Conservation (phyloP, 30 jellyfish, hydroid and myxozoan genomes). For the Hydractinia echinata region DNA sequence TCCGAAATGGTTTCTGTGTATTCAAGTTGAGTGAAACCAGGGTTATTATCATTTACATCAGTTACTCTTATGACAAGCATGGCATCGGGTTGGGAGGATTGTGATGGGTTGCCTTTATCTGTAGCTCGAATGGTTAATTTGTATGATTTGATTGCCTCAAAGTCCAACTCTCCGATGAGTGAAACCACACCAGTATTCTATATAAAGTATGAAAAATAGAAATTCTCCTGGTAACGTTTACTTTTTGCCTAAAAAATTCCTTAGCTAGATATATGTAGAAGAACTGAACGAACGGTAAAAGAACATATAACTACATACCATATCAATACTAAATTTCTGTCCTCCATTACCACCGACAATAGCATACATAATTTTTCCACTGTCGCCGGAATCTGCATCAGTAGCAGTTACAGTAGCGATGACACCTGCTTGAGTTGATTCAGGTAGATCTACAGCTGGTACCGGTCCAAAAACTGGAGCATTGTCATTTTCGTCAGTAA, state of each 20-base stretch:
- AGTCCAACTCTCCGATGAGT: constrained; percentile 15
- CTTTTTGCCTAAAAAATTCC: no score
- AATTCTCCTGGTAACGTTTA: background rate
- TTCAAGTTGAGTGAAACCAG: constrained; percentile 48
- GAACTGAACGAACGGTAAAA: no score
- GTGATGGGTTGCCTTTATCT: constrained; percentile 36
- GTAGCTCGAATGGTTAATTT: constrained; percentile 19
- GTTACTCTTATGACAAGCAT: constrained; percentile 10
- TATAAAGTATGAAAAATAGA: background rate
- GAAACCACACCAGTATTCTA: constrained; percentile 24
- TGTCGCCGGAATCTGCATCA: constrained; percentile 38
- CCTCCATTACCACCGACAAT: constrained; percentile 15
- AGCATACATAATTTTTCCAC: constrained; percentile 18
- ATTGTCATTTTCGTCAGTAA: constrained; percentile 28
- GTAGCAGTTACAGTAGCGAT: constrained; percentile 28
- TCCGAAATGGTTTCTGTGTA: constrained; percentile 60
- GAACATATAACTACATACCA: background rate
- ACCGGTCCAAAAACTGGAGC: constrained; percentile 6
- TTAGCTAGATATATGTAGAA: no score
- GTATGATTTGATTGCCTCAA: constrained; percentile 16
- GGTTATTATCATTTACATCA: constrained; percentile 83
- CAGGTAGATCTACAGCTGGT: background rate
- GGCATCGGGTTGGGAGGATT: constrained; percentile 1
- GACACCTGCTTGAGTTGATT: background rate
- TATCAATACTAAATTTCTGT: constrained; percentile 8